Evolutionary conservation across 2,888 invertebrate species (phyloP).

Genomic region (Tetanocera ferruginea): DNA sequence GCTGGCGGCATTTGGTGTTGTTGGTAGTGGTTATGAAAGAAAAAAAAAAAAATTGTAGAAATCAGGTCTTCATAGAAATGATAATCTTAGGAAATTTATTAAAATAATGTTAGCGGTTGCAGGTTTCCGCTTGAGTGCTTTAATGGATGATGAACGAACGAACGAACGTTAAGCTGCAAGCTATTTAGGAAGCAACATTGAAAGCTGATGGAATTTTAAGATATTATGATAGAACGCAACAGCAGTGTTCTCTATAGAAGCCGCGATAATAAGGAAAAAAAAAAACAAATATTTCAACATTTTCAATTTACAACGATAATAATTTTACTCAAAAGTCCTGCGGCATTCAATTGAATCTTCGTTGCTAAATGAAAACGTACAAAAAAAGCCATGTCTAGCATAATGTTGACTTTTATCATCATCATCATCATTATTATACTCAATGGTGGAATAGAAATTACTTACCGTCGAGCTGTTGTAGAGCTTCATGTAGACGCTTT

Average conservation of each 20-base stretch:
- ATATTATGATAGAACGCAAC: not conserved
- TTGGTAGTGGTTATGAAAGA: not conserved
- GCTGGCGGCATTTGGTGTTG: slow-evolving; percentile 67
- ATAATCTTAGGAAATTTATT: slow-evolving; percentile 3
- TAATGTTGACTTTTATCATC: too few species aligned
- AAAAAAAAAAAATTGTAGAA: not conserved
- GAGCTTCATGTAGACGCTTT: slow-evolving; percentile 72
- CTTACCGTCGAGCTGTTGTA: slow-evolving; percentile 75
- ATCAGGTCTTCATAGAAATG: not conserved
- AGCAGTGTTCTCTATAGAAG: too few species aligned
- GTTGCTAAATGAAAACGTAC: too few species aligned
- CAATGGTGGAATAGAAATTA: slow-evolving; percentile 37
- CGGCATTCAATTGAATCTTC: too few species aligned
- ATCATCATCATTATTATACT: too few species aligned
- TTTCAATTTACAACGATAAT: too few species aligned
- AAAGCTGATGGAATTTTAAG: slow-evolving; percentile 33
- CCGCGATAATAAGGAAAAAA: not conserved
- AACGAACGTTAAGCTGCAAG: not conserved
- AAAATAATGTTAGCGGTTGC: slow-evolving; percentile 10
- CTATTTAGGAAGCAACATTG: not conserved
- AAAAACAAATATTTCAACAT: not conserved
- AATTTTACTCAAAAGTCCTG: too few species aligned
- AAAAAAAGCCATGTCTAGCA: too few species aligned
- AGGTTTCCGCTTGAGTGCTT: slow-evolving; percentile 5
- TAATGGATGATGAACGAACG: not conserved